phyloP scores from a whole-genome alignment of 2,113 vertebrate genomes.

The Lichenostomus cassidix region DNA sequence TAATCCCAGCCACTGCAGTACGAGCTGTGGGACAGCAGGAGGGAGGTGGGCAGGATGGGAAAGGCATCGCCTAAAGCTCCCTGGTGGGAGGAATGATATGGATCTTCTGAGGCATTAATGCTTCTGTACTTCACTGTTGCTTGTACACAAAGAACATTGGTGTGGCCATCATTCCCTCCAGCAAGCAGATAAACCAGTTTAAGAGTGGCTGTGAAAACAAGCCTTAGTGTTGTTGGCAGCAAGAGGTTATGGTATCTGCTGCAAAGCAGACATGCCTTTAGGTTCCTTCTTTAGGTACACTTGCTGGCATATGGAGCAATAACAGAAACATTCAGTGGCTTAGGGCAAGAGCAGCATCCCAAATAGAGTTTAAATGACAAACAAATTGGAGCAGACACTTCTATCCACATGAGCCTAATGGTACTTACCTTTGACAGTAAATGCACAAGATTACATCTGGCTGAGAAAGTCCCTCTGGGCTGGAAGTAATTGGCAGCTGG shows the following conservation, averaged over 20 bases:
- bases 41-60: neutral
- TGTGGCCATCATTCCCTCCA: neutral
- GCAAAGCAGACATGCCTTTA: neutral
- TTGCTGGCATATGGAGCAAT: neutral
- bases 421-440: neutral
- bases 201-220: neutral
- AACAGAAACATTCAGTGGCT: neutral
- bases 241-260: neutral
- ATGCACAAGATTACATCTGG: neutral
- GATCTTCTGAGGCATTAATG: neutral
- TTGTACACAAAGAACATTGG: accelerated
- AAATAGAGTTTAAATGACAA: neutral
- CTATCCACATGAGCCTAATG: neutral
- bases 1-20: neutral
- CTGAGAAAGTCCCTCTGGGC: neutral
- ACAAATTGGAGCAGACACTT: neutral
- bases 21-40: neutral
- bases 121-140: neutral
- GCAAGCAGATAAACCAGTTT: neutral
- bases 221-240: neutral
- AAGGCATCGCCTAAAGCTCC: neutral
- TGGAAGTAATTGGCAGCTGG: neutral
- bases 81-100: accelerated
- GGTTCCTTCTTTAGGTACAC: neutral
- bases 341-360: neutral